Conservation (phyloP, 2,888 invertebrate species). For the Drosophila putrida region DNA sequence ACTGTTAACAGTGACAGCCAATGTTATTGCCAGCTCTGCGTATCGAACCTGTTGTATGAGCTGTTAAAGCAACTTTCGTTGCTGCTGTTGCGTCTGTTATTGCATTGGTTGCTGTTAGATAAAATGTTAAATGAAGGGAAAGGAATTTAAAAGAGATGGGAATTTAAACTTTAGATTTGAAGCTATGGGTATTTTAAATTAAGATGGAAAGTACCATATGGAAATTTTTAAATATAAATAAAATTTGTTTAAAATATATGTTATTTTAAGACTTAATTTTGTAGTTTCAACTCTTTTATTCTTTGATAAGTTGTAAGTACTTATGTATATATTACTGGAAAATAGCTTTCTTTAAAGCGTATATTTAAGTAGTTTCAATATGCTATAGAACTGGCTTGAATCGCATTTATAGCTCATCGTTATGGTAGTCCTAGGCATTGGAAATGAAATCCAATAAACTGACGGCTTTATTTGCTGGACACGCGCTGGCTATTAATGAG, state of each 20-base stretch:
- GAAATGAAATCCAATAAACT: conserved; percentile 44
- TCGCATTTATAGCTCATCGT: background rate
- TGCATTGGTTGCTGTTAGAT: conserved; percentile 25
- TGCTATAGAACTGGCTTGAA: background rate
- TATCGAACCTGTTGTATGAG: conserved; percentile 61
- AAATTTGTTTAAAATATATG: no score
- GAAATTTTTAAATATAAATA: no score
- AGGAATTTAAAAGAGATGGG: background rate
- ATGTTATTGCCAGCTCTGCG: conserved; percentile 17
- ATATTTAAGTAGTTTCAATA: background rate
- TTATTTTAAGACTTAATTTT: no score
- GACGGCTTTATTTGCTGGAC: conserved; percentile 12
- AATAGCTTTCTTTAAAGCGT: no score
- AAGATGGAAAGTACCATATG: no score
- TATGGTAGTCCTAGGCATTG: background rate
- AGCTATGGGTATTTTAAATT: no score
- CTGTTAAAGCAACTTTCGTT: conserved; percentile 34
- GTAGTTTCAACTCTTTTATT: no score
- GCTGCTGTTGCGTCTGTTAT: conserved; percentile 28
- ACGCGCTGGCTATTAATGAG: conserved; percentile 61
- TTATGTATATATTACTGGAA: no score
- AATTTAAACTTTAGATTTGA: no score
- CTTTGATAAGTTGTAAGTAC: no score
- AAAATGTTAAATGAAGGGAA: conserved; percentile 10
- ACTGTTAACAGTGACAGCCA: conserved; percentile 23